phyloP scores from a whole-genome alignment of 2,797 vertebrate genomes.

The Tympanoctomys barrerae region DNA sequence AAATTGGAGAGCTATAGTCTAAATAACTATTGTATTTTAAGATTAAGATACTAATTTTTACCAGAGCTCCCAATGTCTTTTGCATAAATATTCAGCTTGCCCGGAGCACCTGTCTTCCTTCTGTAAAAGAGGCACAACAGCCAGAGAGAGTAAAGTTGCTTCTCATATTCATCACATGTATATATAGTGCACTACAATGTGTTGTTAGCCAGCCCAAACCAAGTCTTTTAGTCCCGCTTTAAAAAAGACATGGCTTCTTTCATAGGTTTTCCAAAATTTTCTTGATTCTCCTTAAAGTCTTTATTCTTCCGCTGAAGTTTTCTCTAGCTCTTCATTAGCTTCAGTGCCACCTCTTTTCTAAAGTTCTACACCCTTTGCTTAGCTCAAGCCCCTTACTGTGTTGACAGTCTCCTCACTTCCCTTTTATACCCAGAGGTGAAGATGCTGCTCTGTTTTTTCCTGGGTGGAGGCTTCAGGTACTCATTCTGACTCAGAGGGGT shows the following conservation, averaged over 20 bases:
- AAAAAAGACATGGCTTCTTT: neutral
- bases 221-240: neutral
- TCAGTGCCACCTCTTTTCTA: neutral
- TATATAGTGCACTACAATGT: neutral
- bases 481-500: neutral
- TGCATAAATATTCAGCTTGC: neutral
- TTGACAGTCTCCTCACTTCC: neutral
- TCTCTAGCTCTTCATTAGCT: neutral
- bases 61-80: neutral
- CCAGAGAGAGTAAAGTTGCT: neutral
- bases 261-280: constrained; percentile 48
- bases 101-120: neutral
- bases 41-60: neutral
- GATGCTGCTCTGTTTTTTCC: neutral
- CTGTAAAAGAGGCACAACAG: neutral
- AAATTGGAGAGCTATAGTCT: neutral
- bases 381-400: neutral
- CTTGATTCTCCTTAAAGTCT: neutral
- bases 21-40: neutral
- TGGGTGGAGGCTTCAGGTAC: neutral
- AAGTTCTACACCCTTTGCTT: neutral
- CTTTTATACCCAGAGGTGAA: neutral
- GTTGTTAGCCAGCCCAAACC: neutral
- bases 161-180: neutral
- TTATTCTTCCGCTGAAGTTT: neutral